A percentile compares a stretch with the other conserved stretches of the same genome.
These are phyloP conservation scores for Agrochola circellaris DNA, from an alignment of 2,888 invertebrate genomes.

Conservation along the genomic window DNA sequence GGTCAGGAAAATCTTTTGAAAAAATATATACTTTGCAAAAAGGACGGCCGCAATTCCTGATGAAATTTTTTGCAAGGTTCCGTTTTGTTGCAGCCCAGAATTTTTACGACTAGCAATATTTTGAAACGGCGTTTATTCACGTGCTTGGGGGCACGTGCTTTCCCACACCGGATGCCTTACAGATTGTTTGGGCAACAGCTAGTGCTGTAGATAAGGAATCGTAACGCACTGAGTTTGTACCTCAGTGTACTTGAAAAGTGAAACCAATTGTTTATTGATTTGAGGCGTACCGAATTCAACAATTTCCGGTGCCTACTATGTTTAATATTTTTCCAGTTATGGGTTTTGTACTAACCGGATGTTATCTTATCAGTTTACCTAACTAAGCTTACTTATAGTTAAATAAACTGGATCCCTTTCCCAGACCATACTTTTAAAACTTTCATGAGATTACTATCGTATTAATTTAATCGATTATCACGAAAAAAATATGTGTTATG, in stretches of 20 bases:
- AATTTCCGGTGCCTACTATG: slow-evolving; percentile 10
- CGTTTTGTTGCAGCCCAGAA: slow-evolving; percentile 58
- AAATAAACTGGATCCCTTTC: not conserved
- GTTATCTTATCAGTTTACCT: not conserved
- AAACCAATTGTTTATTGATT: slow-evolving; percentile 47
- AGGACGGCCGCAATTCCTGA: slow-evolving; percentile 12
- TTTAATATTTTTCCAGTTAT: not conserved
- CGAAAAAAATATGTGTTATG: not conserved
- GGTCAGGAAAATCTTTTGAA: not conserved
- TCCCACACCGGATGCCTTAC: slow-evolving; percentile 64
- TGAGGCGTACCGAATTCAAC: slow-evolving; percentile 3
- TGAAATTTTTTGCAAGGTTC: slow-evolving; percentile 53
- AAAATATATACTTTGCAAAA: slow-evolving; percentile 8
- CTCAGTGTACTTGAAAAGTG: slow-evolving; percentile 16
- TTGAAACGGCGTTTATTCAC: slow-evolving; percentile 70
- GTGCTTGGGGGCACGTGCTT: slow-evolving; percentile 70
- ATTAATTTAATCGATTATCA: not conserved
- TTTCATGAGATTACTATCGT: not conserved
- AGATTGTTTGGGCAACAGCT: slow-evolving; percentile 70
- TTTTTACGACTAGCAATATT: slow-evolving; percentile 76
- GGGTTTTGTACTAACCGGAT: not conserved
- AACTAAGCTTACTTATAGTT: not conserved
- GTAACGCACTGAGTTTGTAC: slow-evolving; percentile 38
- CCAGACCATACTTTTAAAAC: not conserved
- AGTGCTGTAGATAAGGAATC: slow-evolving; percentile 64